Conservation (phyloP, 2,113 vertebrate genomes). For the Zingel zingel region DNA sequence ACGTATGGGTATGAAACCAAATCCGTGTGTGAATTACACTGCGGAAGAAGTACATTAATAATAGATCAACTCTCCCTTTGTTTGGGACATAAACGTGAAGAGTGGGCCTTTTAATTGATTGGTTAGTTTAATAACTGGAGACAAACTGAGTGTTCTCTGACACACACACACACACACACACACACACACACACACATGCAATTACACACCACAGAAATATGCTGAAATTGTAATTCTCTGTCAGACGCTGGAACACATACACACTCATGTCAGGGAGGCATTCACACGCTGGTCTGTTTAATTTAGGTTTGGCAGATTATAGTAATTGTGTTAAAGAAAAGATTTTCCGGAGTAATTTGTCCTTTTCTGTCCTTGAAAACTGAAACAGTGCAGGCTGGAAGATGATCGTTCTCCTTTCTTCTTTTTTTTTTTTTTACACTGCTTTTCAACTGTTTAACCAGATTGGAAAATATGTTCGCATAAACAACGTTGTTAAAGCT, state of each 20-base stretch:
- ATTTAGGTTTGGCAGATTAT: slow-evolving; percentile 68
- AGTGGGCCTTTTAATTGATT: slow-evolving; percentile 69
- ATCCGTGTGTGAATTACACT: slow-evolving; percentile 35
- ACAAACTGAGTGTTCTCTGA: slow-evolving; percentile 34
- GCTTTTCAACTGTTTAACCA: slow-evolving; percentile 1
- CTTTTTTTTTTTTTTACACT: neutral
- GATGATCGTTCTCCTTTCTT: neutral
- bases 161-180: slow-evolving; percentile 19
- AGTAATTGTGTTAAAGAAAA: slow-evolving; percentile 71
- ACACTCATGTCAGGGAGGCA: slow-evolving; percentile 43
- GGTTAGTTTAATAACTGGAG: slow-evolving; percentile 66
- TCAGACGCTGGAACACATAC: slow-evolving; percentile 17
- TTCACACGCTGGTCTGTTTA: slow-evolving; percentile 58
- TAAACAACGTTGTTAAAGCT: slow-evolving; percentile 15
- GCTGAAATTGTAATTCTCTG: slow-evolving; percentile 46
- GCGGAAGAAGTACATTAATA: slow-evolving; percentile 47
- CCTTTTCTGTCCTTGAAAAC: slow-evolving; percentile 63
- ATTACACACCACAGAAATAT: slow-evolving; percentile 51
- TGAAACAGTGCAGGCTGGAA: slow-evolving; percentile 16
- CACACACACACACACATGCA: slow-evolving; percentile 19
- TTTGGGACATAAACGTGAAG: slow-evolving; percentile 56
- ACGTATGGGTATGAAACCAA: neutral
- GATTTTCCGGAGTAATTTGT: slow-evolving; percentile 60
- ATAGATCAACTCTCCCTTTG: slow-evolving; percentile 52
- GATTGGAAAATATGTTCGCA: slow-evolving; percentile 17